Conservation (phyloP, 2,888 invertebrate genomes). For the Xestia sexstrigata region DNA sequence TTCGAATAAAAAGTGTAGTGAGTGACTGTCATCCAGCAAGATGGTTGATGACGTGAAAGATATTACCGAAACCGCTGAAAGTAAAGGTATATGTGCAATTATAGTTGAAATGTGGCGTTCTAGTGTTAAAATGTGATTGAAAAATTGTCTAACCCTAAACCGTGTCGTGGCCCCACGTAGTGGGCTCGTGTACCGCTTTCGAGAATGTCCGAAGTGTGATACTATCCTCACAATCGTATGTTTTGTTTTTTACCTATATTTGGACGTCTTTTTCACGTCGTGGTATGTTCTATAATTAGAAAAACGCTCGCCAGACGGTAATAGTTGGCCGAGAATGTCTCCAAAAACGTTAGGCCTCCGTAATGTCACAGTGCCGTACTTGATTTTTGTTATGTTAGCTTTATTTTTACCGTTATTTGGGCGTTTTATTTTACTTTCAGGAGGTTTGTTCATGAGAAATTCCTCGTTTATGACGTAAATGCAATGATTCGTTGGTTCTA, state of each 20-base stretch:
- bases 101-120: constrained; percentile 85
- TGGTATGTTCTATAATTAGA: constrained; percentile 90
- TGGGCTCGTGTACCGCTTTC: constrained; percentile 86
- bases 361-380: constrained; percentile 73
- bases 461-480: constrained; percentile 70
- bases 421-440: constrained; percentile 58
- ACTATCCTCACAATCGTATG: constrained; percentile 83
- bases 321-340: constrained; percentile 81
- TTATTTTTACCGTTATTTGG: constrained; percentile 63
- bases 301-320: constrained; percentile 84
- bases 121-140: constrained; percentile 87
- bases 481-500: constrained; percentile 66
- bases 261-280: constrained; percentile 87
- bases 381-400: constrained; percentile 67
- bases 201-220: constrained; percentile 87
- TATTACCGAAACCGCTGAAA: constrained; percentile 89
- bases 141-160: constrained; percentile 89
- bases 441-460: constrained; percentile 53
- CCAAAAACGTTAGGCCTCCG: constrained; percentile 74
- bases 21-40: constrained; percentile 90
- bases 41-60: constrained; percentile 91
- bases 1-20: constrained; percentile 90
- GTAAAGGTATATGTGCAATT: constrained; percentile 89
- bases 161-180: constrained; percentile 90
- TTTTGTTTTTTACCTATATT: constrained; percentile 88